phyloP scores from a whole-genome alignment of 1,140 invertebrate genomes.

The Aethina tumida region DNA sequence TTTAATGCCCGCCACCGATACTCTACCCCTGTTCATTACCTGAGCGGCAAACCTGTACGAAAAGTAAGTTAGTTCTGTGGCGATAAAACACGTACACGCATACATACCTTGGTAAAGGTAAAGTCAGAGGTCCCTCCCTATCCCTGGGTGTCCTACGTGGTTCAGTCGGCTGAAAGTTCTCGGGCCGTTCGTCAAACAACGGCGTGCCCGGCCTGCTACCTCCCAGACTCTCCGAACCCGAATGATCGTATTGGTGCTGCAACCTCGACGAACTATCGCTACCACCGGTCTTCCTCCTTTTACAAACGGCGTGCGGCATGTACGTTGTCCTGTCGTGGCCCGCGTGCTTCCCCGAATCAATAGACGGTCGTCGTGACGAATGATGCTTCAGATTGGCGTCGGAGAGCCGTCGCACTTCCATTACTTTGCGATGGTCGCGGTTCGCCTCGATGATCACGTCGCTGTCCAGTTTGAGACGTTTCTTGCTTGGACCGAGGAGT shows the following conservation, averaged over 20 bases:
- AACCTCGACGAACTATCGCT: slow-evolving; percentile 31
- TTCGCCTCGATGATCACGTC: slow-evolving; percentile 36
- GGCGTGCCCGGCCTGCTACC: slow-evolving; percentile 72
- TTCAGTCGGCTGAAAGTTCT: slow-evolving; percentile 60
- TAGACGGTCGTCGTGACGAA: slow-evolving; percentile 38
- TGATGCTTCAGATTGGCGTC: slow-evolving; percentile 43
- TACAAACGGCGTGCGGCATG: slow-evolving; percentile 33
- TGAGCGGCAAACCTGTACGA: slow-evolving; percentile 76
- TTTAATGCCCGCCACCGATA: slow-evolving; percentile 35
- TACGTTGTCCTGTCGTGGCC: slow-evolving; percentile 19
- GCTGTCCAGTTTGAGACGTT: slow-evolving; percentile 50
- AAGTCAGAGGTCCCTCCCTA: slow-evolving; percentile 57
- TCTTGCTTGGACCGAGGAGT: slow-evolving; percentile 50
- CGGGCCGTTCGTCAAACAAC: slow-evolving; percentile 71
- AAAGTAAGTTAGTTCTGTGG: too few species aligned
- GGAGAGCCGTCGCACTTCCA: slow-evolving; percentile 43
- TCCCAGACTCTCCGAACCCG: slow-evolving; percentile 42
- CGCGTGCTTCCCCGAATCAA: slow-evolving; percentile 38
- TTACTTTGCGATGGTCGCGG: slow-evolving; percentile 42
- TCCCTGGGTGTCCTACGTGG: slow-evolving; percentile 53
- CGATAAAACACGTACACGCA: too few species aligned
- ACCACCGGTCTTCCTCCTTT: slow-evolving; percentile 36
- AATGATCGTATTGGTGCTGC: slow-evolving; percentile 38
- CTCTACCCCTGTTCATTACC: slow-evolving; percentile 25
- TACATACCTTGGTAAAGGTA: slow-evolving; percentile 77